Evolutionary conservation across 2,797 vertebrate species (phyloP).

Genomic region (Cyprinella venusta): DNA sequence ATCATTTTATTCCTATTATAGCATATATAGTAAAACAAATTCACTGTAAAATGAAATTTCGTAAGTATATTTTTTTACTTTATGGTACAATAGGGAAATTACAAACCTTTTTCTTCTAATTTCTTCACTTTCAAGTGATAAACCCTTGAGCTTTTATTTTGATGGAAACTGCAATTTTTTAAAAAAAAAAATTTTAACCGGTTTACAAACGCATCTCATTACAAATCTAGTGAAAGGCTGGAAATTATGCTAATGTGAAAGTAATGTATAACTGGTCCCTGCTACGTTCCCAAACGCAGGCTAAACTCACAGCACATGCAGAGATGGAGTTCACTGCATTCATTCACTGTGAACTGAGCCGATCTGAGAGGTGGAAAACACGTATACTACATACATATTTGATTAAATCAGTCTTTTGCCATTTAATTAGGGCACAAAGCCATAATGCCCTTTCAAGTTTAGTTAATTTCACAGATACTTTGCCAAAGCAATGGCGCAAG

Average conservation of each 20-base stretch:
- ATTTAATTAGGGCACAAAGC: background rate
- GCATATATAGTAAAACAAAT: background rate
- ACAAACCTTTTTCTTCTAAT: background rate
- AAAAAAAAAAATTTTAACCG: too few relatives aligned
- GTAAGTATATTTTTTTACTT: background rate
- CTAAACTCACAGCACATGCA: background rate
- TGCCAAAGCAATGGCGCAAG: background rate
- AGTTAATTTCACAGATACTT: background rate
- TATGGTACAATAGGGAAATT: background rate
- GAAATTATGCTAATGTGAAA: background rate
- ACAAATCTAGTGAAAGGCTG: background rate
- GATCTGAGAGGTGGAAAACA: background rate
- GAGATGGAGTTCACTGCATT: background rate
- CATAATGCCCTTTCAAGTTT: background rate
- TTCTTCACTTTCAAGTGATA: too few relatives aligned
- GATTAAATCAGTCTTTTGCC: background rate
- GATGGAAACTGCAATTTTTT: background rate
- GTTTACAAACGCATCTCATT: background rate
- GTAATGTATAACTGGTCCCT: background rate
- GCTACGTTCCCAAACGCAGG: background rate
- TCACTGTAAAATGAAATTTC: background rate
- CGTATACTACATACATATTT: background rate
- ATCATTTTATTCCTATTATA: background rate
- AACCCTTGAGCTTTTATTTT: background rate
- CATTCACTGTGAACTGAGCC: background rate